Evolutionary conservation across 2,113 vertebrate species (phyloP).

Genomic region (Pleuronectes platessa): DNA sequence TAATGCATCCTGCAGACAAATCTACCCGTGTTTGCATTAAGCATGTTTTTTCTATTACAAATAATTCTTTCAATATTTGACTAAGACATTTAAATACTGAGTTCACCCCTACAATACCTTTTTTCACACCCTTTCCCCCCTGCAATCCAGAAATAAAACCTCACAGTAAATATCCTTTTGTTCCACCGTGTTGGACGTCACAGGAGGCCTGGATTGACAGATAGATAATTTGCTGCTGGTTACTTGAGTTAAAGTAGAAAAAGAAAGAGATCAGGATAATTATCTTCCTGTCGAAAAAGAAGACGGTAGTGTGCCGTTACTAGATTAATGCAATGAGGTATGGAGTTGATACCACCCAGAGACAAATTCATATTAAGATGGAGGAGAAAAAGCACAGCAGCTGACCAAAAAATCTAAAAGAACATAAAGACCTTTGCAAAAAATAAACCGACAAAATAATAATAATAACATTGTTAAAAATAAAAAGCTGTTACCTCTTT

Average conservation of each 20-base stretch:
- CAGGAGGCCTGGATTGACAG: conserved; percentile 73
- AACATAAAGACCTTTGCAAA: conserved; percentile 8
- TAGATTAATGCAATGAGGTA: conserved; percentile 71
- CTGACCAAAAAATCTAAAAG: conserved; percentile 18
- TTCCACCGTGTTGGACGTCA: conserved; percentile 46
- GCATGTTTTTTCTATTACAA: conserved; percentile 72
- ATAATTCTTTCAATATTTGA: conserved; percentile 78
- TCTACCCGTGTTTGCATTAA: conserved; percentile 70
- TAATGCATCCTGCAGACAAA: conserved; percentile 55
- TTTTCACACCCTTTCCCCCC: conserved; percentile 39
- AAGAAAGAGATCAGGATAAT: conserved; percentile 24
- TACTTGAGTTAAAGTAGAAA: conserved; percentile 36
- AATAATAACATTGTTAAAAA: conserved; percentile 20
- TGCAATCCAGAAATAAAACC: conserved; percentile 57
- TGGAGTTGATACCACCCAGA: conserved; percentile 69
- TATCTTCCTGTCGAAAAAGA: conserved; percentile 56
- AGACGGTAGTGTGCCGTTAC: conserved; percentile 51
- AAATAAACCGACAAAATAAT: conserved; percentile 20
- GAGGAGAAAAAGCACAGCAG: conserved; percentile 54
- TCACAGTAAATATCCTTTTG: conserved; percentile 56
- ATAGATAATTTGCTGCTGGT: conserved; percentile 77
- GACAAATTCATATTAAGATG: conserved; percentile 48
- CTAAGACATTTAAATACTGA: conserved; percentile 83
- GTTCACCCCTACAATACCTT: conserved; percentile 61
- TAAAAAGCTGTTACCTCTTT: conserved; percentile 25